A percentile compares a stretch with the other conserved stretches of the same genome.
These are phyloP conservation scores for Aythya baeri DNA, from an alignment of 2,113 vertebrate genomes.

Conservation along the genomic window DNA sequence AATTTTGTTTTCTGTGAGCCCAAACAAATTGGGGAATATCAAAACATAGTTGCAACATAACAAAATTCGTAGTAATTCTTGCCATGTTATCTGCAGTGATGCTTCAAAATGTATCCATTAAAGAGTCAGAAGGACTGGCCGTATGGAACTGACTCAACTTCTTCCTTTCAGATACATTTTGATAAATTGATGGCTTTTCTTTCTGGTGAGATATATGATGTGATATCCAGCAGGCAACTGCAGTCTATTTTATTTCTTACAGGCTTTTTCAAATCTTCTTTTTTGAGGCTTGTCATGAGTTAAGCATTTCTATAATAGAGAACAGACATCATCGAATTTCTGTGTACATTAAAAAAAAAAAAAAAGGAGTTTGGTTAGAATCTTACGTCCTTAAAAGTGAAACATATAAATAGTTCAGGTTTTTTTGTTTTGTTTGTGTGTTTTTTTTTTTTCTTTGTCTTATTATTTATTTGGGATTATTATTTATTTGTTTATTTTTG, in stretches of 20 bases:
- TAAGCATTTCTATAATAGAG: constrained; percentile 95
- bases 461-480: constrained; percentile 5
- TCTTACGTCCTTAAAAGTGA: constrained; percentile 50
- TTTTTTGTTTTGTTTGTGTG: neutral
- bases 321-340: constrained; percentile 99
- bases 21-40: constrained; percentile 62
- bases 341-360: constrained; percentile 84
- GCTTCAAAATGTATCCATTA: constrained; percentile 95
- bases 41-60: constrained; percentile 68
- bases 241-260: constrained; percentile 73
- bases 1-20: constrained; percentile 87
- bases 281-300: constrained; percentile 89
- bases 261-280: constrained; percentile 71
- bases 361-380: constrained; percentile 56
- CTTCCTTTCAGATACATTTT: constrained; percentile 90
- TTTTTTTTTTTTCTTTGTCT: constrained; percentile 35
- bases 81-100: constrained; percentile 89
- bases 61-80: constrained; percentile 89
- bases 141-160: constrained; percentile 56
- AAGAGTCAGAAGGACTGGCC: constrained; percentile 65
- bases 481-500: neutral
- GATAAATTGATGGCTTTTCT: constrained; percentile 84
- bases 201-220: constrained; percentile 86
- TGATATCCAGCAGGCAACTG: constrained; percentile 86
- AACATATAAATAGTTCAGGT: constrained; percentile 46